Conservation (phyloP, 2,888 invertebrate genomes). For the Villa cingulata region DNA sequence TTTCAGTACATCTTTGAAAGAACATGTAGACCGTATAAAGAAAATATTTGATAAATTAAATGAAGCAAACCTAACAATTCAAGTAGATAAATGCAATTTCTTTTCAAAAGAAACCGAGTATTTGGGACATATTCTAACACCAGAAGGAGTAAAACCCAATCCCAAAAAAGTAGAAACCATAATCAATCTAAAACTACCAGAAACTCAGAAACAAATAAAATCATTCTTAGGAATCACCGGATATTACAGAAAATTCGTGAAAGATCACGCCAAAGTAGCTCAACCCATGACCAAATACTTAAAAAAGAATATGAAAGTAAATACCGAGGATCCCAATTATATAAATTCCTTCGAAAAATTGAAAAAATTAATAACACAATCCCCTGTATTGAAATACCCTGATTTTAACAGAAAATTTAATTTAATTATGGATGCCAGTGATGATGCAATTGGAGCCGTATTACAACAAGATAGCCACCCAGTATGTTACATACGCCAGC, state of each 20-base stretch:
- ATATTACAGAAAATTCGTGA: not conserved
- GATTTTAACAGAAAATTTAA: not conserved
- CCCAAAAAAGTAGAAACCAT: not conserved
- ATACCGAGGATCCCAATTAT: not conserved
- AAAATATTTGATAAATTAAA: not conserved
- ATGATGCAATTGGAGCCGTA: not conserved
- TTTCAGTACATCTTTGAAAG: not conserved
- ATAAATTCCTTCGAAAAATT: not conserved
- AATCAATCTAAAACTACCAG: not conserved
- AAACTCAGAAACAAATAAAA: not conserved
- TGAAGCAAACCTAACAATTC: not conserved
- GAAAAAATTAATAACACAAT: not conserved
- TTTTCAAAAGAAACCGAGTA: not conserved
- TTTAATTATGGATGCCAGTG: not conserved
- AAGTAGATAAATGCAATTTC: conserved; percentile 1
- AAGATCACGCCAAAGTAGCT: conserved; percentile 1
- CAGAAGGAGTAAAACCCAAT: not conserved
- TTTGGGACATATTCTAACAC: not conserved
- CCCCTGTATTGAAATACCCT: not conserved
- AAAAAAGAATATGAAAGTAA: not conserved
- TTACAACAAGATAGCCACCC: not conserved
- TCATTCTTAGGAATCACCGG: not conserved
- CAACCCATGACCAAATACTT: not conserved
- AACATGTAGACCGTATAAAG: not conserved
- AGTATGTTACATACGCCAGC: too few species aligned